Conservation (phyloP, 2,888 invertebrate genomes). For the Dinocampus coccinellae region DNA sequence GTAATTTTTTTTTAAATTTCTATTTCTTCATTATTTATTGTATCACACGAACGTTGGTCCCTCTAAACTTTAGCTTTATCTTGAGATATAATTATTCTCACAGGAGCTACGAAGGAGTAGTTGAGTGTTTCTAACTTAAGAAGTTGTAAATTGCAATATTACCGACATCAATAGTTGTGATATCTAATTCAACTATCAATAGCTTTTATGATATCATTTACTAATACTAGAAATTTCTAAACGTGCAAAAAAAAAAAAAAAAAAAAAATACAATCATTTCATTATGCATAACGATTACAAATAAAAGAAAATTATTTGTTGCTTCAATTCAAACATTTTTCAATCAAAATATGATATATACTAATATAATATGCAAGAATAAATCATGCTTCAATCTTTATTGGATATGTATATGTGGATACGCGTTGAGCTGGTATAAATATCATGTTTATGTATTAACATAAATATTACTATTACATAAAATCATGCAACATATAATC, state of each 20-base stretch:
- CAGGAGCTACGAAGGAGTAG: conserved; percentile 60
- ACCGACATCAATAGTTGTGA: conserved; percentile 27
- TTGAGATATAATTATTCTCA: conserved; percentile 64
- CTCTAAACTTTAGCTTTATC: conserved; percentile 70
- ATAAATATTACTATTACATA: conserved; percentile 28
- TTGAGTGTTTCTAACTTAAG: conserved; percentile 37
- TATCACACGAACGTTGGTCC: conserved; percentile 64
- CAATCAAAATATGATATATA: conserved; percentile 12
- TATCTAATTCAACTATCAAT: neutral
- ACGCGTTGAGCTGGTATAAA: neutral
- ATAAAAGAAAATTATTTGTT: conserved; percentile 17
- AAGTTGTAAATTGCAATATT: conserved; percentile 28
- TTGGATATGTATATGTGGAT: neutral
- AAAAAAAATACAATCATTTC: conserved; percentile 10
- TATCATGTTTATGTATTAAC: neutral
- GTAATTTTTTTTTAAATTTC: neutral
- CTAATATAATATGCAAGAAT: conserved; percentile 12
- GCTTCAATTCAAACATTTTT: conserved; percentile 4
- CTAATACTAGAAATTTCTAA: conserved; percentile 32
- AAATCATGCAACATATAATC: conserved; percentile 48
- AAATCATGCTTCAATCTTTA: conserved; percentile 39
- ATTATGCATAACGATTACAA: neutral
- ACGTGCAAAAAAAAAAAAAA: too few species aligned
- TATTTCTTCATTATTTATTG: conserved; percentile 53
- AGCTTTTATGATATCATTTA: conserved; percentile 19